phyloP scores from a whole-genome alignment of 2,113 vertebrate species.

The Gila orcuttii region DNA sequence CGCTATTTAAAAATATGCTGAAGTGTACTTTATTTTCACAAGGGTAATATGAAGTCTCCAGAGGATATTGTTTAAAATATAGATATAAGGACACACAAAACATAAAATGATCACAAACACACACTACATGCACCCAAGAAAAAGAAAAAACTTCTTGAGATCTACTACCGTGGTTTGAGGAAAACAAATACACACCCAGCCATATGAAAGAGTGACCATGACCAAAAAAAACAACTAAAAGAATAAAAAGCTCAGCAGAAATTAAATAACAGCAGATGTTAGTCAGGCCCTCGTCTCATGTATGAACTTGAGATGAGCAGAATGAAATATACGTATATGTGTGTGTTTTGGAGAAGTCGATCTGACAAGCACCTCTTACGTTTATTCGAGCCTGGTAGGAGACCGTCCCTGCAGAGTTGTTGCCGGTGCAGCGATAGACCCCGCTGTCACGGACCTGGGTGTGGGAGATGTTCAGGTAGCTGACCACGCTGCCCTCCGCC shows the following conservation, averaged over 20 bases:
- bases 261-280: background rate
- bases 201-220: background rate
- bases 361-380: conserved; percentile 99
- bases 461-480: conserved; percentile 96
- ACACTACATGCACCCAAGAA: too few species aligned
- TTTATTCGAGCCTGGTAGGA: conserved; percentile 99
- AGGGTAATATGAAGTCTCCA: too few species aligned
- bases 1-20: too few species aligned
- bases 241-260: background rate
- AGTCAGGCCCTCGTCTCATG: conserved; percentile 58
- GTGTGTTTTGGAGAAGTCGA: conserved; percentile 94
- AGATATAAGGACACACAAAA: too few species aligned
- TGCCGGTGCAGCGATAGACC: conserved; percentile 95
- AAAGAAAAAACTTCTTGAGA: too few species aligned
- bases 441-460: conserved; percentile 95
- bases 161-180: background rate
- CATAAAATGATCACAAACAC: too few species aligned
- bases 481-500: conserved; percentile 91
- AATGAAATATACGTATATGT: conserved; percentile 70
- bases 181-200: background rate
- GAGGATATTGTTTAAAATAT: too few species aligned
- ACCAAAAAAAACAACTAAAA: background rate
- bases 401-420: conserved; percentile 98
- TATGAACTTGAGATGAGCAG: conserved; percentile 64
- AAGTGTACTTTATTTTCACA: too few species aligned